phyloP scores from a whole-genome alignment of 64 coral and sea anemone species.

The Stichodactyla helianthus region DNA sequence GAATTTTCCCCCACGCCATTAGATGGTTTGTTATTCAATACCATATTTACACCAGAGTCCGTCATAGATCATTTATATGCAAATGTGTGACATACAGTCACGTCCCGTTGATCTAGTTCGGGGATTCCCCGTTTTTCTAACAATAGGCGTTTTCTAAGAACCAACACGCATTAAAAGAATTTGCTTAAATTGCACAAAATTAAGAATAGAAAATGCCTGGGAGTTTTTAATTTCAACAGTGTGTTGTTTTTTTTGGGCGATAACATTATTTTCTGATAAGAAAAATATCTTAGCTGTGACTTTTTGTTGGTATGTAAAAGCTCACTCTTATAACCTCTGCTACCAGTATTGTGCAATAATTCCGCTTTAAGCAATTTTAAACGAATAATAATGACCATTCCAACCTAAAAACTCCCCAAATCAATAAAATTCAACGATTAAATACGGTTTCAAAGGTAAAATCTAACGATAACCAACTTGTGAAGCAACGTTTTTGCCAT shows the following conservation, averaged over 20 bases:
- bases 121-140: slow-evolving; percentile 9
- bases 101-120: neutral
- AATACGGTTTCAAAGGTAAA: neutral
- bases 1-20: neutral
- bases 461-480: neutral
- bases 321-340: no score
- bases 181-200: neutral
- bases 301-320: no score
- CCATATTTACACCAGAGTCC: no score
- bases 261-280: no score
- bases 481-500: neutral
- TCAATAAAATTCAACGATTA: neutral
- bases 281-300: no score
- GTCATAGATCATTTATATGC: no score
- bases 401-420: neutral
- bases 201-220: neutral
- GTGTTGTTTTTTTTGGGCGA: neutral
- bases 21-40: neutral
- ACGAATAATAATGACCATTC: neutral
- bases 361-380: neutral
- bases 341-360: neutral
- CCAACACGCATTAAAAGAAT: neutral
- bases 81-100: neutral
- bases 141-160: slow-evolving; percentile 2
- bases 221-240: neutral